phyloP scores from a whole-genome alignment of 2,113 vertebrate genomes.

The Phalacrocorax carbo region DNA sequence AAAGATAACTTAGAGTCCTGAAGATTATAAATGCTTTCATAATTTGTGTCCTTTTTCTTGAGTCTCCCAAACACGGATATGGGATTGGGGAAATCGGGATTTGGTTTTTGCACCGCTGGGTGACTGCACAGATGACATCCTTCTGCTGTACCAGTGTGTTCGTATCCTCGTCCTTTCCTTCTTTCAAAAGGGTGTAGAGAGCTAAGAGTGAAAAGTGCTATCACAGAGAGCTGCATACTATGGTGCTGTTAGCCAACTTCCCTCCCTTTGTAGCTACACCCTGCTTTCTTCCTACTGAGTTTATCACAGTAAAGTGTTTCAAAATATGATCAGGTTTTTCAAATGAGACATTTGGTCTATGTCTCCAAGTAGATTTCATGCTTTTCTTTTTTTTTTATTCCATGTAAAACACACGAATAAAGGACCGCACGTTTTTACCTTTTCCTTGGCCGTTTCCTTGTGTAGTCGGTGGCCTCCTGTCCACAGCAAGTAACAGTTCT shows the following conservation, averaged over 20 bases:
- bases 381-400: not conserved
- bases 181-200: not conserved
- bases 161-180: not conserved
- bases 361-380: not conserved
- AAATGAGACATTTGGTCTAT: not conserved
- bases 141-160: not conserved
- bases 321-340: not conserved
- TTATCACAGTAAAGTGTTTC: not conserved
- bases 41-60: not conserved
- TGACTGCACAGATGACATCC: not conserved
- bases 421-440: not conserved
- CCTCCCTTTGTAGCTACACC: not conserved
- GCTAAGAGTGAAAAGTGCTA: not conserved
- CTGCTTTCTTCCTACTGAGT: not conserved
- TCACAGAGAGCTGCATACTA: not conserved
- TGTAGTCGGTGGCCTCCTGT: not conserved
- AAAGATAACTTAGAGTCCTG: not conserved
- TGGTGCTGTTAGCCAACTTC: not conserved
- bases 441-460: not conserved
- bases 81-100: not conserved
- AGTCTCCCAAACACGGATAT: not conserved
- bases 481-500: not conserved
- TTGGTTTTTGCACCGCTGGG: not conserved
- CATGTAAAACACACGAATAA: not conserved
- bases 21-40: not conserved